These are phyloP conservation scores for Tylochromis polylepis DNA, from an alignment of 2,113 vertebrate species.

Conservation along the genomic window DNA sequence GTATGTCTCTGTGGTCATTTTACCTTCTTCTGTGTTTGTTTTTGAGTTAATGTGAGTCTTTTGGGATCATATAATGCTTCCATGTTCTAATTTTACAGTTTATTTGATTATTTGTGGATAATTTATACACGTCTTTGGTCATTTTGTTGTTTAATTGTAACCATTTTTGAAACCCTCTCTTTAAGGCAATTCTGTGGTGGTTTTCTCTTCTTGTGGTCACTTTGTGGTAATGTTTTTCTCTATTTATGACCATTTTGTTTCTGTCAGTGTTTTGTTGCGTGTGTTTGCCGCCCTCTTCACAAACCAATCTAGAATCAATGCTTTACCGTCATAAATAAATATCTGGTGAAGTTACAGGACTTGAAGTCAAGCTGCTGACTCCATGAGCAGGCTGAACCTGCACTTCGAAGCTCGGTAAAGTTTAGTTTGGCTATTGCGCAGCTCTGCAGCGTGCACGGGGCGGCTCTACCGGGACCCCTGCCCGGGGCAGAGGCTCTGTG, in stretches of 20 bases:
- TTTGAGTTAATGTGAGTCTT: neutral
- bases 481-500: neutral
- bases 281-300: neutral
- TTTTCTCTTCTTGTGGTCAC: neutral
- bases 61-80: neutral
- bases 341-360: fast-evolving
- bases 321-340: neutral
- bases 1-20: neutral
- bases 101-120: neutral
- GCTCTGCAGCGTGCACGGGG: neutral
- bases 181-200: neutral
- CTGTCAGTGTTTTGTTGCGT: neutral
- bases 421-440: neutral
- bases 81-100: neutral
- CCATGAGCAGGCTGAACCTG: neutral
- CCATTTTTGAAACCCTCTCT: neutral
- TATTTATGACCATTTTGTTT: neutral
- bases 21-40: neutral
- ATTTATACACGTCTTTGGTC: neutral
- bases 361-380: neutral
- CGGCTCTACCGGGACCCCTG: fast-evolving
- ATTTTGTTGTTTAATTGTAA: neutral
- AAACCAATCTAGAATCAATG: neutral
- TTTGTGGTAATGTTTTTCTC: neutral
- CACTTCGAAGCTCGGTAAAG: neutral